A percentile compares a stretch with the other conserved stretches of the same genome.
These are phyloP conservation scores for Gisinianus flammeolus DNA, from an alignment of 2,888 invertebrate genomes.

Conservation along the genomic window DNA sequence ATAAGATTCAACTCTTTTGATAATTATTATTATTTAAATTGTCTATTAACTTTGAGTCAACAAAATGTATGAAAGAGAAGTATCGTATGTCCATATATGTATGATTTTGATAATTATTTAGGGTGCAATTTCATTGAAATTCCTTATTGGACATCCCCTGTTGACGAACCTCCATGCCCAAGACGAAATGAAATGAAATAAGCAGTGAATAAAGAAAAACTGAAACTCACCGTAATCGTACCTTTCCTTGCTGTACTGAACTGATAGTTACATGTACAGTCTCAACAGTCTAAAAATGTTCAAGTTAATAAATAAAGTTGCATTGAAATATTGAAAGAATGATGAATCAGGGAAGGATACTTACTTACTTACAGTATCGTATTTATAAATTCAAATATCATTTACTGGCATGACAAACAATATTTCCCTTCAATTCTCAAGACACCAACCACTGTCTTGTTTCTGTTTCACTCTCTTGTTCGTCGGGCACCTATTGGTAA, in stretches of 20 bases:
- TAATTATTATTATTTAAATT: no score
- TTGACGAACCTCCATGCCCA: no score
- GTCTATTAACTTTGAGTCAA: no score
- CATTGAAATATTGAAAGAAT: conserved; percentile 10
- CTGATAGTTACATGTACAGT: background rate
- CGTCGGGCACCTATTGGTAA: background rate
- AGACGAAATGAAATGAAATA: background rate
- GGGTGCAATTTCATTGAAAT: no score
- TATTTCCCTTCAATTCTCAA: conserved; percentile 18
- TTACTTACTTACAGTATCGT: background rate
- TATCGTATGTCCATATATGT: no score
- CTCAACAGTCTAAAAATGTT: background rate
- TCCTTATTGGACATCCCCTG: no score
- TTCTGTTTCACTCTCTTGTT: background rate
- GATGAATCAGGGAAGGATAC: conserved; percentile 5
- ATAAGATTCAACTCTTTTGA: no score
- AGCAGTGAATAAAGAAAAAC: background rate
- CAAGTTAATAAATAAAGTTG: background rate
- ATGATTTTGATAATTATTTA: no score
- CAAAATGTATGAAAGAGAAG: no score
- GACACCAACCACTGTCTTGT: background rate
- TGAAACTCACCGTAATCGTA: background rate
- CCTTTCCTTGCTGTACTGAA: background rate
- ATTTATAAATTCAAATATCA: conserved; percentile 40
- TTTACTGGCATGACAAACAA: conserved; percentile 45